Conservation (phyloP, 2,888 invertebrate genomes). For the Habrosyne pyritoides region DNA sequence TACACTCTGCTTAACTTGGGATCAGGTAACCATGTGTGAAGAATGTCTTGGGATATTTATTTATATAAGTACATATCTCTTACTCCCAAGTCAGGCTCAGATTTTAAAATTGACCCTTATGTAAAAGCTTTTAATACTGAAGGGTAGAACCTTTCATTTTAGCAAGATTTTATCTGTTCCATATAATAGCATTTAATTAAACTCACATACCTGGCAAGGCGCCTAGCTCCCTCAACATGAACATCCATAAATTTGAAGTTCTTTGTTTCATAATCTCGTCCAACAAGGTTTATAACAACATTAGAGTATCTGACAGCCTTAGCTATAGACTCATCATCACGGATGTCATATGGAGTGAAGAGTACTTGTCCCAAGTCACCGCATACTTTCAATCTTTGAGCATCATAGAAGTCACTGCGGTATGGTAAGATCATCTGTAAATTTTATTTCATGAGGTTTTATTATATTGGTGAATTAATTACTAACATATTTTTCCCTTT, state of each 20-base stretch:
- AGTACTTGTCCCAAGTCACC: conserved; percentile 98
- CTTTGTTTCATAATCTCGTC: conserved; percentile 95
- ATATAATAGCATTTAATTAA: not conserved
- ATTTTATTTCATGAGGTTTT: too few species aligned
- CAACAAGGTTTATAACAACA: conserved; percentile 97
- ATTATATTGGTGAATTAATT: too few species aligned
- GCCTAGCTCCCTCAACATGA: conserved; percentile 92
- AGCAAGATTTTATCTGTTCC: too few species aligned
- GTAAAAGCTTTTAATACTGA: too few species aligned
- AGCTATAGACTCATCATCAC: conserved; percentile 93
- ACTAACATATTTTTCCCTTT: not conserved
- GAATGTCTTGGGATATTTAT: too few species aligned
- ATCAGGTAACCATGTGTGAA: too few species aligned
- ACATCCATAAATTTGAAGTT: conserved; percentile 95
- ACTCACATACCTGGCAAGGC: conserved; percentile 87
- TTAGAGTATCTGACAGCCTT: conserved; percentile 96
- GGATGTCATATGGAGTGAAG: conserved; percentile 92
- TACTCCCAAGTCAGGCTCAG: too few species aligned
- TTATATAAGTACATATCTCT: too few species aligned
- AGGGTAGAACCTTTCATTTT: too few species aligned
- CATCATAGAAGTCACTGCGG: conserved; percentile 92
- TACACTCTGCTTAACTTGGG: too few species aligned
- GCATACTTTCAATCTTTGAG: conserved; percentile 89
- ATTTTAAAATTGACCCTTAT: too few species aligned
- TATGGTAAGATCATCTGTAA: conserved; percentile 95